Evolutionary conservation across 2,888 invertebrate species (phyloP).

Genomic region (Drosophila sordidula): DNA sequence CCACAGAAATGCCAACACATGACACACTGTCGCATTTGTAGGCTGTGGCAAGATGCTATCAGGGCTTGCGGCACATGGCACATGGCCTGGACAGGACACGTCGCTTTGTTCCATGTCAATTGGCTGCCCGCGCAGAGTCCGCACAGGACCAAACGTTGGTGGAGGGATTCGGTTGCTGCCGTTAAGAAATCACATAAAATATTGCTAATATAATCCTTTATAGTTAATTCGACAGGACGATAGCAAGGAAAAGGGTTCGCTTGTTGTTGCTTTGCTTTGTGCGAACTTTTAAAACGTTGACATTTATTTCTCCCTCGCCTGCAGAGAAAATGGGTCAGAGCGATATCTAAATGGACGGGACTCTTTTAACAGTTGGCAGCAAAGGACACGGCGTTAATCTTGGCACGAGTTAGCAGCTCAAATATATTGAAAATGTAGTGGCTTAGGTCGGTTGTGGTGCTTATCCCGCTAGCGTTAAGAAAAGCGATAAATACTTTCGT

Average conservation of each 20-base stretch:
- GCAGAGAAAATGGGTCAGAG: conserved; percentile 27
- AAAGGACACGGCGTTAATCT: conserved; percentile 35
- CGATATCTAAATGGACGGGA: conserved; percentile 24
- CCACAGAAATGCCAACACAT: conserved; percentile 12
- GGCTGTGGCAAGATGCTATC: conserved; percentile 53
- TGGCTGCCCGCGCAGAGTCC: conserved; percentile 35
- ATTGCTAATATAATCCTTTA: conserved; percentile 73
- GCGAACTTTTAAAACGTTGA: conserved; percentile 52
- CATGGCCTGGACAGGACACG: conserved; percentile 30
- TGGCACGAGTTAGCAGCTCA: conserved; percentile 18
- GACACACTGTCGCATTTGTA: conserved; percentile 37
- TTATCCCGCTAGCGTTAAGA: conserved; percentile 10
- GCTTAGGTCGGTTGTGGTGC: conserved; percentile 7
- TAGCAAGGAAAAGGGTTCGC: conserved; percentile 48
- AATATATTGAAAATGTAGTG: conserved; percentile 28
- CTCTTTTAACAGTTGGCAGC: conserved; percentile 39
- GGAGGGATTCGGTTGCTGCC: conserved; percentile 29
- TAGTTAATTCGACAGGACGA: conserved; percentile 60
- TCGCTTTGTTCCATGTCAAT: conserved; percentile 57
- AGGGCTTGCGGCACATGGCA: conserved; percentile 28
- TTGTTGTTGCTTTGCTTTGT: conserved; percentile 40
- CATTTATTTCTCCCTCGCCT: conserved; percentile 31
- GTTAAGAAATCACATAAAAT: conserved; percentile 70
- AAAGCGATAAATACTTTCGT: conserved; percentile 9
- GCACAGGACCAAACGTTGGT: conserved; percentile 24